Base-by-base conservation (phyloP, 2,888 invertebrate species). In the Melanargia galathea region DNA sequence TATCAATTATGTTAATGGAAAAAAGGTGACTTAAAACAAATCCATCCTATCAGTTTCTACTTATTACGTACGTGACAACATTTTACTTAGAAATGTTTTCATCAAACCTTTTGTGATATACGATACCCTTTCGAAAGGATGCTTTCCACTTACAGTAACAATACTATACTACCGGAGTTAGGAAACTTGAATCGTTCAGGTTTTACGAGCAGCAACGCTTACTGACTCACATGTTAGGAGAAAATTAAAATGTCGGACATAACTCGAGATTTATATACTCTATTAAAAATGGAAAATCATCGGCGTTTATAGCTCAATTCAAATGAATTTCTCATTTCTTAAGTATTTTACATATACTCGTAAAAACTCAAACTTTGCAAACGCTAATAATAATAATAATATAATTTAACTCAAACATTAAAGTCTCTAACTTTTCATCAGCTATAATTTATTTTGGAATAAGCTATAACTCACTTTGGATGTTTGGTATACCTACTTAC, bases 81-180 rank as follows among this genome's bases (percentile, higher is more conserved):
- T 48, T 48, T 48, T 35, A 48, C 52, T 58, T 58, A 54, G 55
- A 60, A 49, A 49, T 64, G 45, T 57, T 57, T 60, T 60, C 38
- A 24, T 40, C 55, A 56, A 56, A 61, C 56, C 60, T 52, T 58
- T 62, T 60, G 64, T 68, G 68, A 64, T 63, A 68, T 61, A 40
- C 58, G 66, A 67, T 66, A 64, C 60, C 60, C 60, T 54, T 64
- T 64, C 60, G 62, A 60, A 62, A 55, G 58, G 64, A 67, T 61
- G 51, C 20, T 60, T 45, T 61, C 51, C 54, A 52, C 55, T 56
- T 22, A 60, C 51, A 63, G 58, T 58, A 68, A 66, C 54, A 62
- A 58, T 60, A 57, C 60, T 56, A 54, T 57, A 57, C 60, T 61
- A 65, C 63, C 40, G 46, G 62, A 61, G 46, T 61, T 61, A 52